Base-by-base conservation (phyloP, 2,888 invertebrate species). In the Drepana falcataria region DNA sequence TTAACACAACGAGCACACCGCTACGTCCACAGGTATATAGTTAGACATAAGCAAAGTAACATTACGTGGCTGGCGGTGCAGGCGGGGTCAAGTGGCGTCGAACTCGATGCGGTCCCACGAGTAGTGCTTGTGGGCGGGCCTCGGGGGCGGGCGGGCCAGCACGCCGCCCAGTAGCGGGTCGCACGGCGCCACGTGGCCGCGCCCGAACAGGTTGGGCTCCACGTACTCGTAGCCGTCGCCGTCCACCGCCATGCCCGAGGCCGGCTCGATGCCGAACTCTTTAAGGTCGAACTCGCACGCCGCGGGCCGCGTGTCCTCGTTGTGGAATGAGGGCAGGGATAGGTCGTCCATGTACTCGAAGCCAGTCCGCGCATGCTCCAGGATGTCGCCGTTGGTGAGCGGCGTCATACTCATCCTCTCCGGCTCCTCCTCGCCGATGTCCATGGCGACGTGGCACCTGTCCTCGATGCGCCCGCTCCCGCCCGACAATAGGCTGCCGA, bases 71-170 rank as follows among this genome's bases (percentile, higher is more conserved):
- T 47, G 48, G 63, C 53, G 58, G 51, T 47, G 52, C 48, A 57
- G 54, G 54, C 55, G 68, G 75, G 75, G 91, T 91, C 91, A 91
- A 69, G 91, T 91, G 82, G 94, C 93, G 77, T 95, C 94, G 81
- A 93, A 95, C 84, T 95, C 95, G 66, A 94, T 92, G 77, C 93
- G 94, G 79, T 96, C 96, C 96, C 96, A 96, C 21, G 94, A 93
- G 69, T 94, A 92, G 65, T 93, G 93, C 62, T 93, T 91, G 59
- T 92, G 93, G 59, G 93, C 93, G 59, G 95, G 94, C 48, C 94
- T 93, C 48, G 93, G 88, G 55, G 88, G 75, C 35, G 95, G 94
- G 2, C 86, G 79, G 57, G 94, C 92, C 63, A 83, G 69, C 63
- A 93, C 93, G 58, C 94, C 94, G 53, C 95, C 94, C 65, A 96